Base-by-base conservation (phyloP, 1,140 invertebrate species). In the Hylyphantes graminicola region DNA sequence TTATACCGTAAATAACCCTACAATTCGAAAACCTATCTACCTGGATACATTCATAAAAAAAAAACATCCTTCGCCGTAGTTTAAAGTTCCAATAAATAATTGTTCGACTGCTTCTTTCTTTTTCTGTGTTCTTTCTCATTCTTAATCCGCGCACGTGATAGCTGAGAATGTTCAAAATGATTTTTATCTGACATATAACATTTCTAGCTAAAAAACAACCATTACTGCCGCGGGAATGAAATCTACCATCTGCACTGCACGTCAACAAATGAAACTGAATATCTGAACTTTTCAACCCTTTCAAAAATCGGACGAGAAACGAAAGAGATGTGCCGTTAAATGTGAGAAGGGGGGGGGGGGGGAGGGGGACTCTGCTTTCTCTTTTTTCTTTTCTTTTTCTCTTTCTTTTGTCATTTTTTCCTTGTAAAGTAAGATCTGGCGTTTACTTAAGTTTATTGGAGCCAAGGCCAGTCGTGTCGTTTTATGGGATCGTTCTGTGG, bases 231-330 rank as follows among this genome's bases (percentile, higher is more conserved):
- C 19, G 21, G 57, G 70, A 65, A 83, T 75, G 80, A 83, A 83
- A 83, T 74, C 70, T 83, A 83, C 68, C 80, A 83, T 83, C 80
- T 83, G 80, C 70, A 53, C 17, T 12, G 63, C 70, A 81, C 80
- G 80, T 83, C 80, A 83, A 75, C 59, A 83, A 83, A 75, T 83
- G 80, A 83, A 83, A 83, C 80, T 74, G 59, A 83, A 83, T 83
- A 74, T 83, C 72, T 65, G 57, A 75, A 67, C 80, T 83, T 83
- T 75, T 83, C 80, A 83, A 83, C 80, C 72, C 80, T 83, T 83
- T 75, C 61, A 75, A 83, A 35, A 35, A 83, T 83, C 80, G 67
- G 10, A 17, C n/a, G 63, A 67, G 72, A 65, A 53, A 74, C 57
- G 67, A 83, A 55, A 59, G 48, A 50, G 79, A 78, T 80, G 15